Base-by-base conservation (phyloP, 2,888 invertebrate genomes). In the Diaprepes abbreviatus region DNA sequence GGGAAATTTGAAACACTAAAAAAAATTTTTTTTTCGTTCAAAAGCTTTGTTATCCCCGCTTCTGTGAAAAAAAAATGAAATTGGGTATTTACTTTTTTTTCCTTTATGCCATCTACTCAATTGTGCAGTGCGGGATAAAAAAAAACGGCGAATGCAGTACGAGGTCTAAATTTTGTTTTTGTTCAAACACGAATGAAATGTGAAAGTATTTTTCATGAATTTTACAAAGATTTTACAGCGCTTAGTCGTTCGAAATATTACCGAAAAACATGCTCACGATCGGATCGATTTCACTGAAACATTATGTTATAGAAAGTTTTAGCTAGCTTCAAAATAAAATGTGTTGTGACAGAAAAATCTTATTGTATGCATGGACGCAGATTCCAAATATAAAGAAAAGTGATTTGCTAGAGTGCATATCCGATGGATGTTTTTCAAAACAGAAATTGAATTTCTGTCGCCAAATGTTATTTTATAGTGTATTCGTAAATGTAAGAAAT, bases 361-460 rank as follows among this genome's bases (percentile, higher is more conserved):
- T 55, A 55, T 55, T 55, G 64, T 43, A 43, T 55, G 33, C 64
- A 55, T 31, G 55, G 36, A 33, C 35, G 50, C 10, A 21, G 55
- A 43, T 24, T 31, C 43, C 54, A 21, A 63, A 38, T 45, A 52
- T 38, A 63, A 52, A 52, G 50, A 36, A 43, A 64, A 33, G 54
- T 54, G 64, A 64, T 54, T 64, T 64, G 19, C 55, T 64, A 58
- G 48, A 66, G 66, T 58, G 58, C 57, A 66, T 38, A 66, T 28
- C 66, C 57, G 38, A 57, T 36, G 19, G 48, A 57, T 48, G 58
- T 35, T 58, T 66, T 58, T 48, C 64, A 57, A 65, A 52, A 52
- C 31, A 24, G 45, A 55, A 64, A 65, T 65, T 40, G 64, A 65
- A 54, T 55, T 43, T 57, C 45, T 55, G 33, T 57, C 35, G 19